Base-by-base conservation (phyloP, 2,888 invertebrate species). In the Scotopteryx bipunctaria region DNA sequence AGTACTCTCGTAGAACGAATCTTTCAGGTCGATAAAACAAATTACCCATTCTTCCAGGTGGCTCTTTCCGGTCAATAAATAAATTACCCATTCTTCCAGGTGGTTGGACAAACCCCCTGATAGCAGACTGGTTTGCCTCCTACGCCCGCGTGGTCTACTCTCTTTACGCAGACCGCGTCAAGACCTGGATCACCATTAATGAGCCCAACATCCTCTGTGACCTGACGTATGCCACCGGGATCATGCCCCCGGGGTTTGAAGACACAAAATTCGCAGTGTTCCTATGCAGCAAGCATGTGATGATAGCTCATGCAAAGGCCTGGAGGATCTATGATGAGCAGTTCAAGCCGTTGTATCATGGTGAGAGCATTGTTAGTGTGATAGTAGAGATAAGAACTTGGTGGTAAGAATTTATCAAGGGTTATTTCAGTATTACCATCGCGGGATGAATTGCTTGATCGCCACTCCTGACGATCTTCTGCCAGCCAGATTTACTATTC, bases 141-240 rank as follows among this genome's bases (percentile, higher is more conserved):
- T 94, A 92, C 66, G 92, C 94, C 0, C 84, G 88, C 9, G 66
- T 93, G 0, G 78, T 91, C 0, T 92, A 88, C 68, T 80, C 83
- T 1, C 81, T 92, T 55, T 93, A 86, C 60, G 94, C 92, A 0
- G 92, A 92, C 63, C 89, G 93, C 11, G 93, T 94, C 1, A 92
- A 91, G 71, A 77, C 86, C 29, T 95, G 95, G 95, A 88, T 94
- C 0, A 95, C 95, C 0, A 90, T 95, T 47, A 95, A 95, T 71
- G 95, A 95, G 65, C 94, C 95, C 0, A 70, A 76, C 14, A 57
- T 81, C 0, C 61, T 87, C 2, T 91, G 91, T 53, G 80, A 83
- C 8, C 46, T 55, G 0, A 76, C 78, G 0, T 92, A 91, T 59
- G 85, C 81, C 14, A 71, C 77, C 0, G 85, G 81, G 0, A 67